Conservation (phyloP, 2,888 invertebrate genomes). For the Boloria euphrosyne region DNA sequence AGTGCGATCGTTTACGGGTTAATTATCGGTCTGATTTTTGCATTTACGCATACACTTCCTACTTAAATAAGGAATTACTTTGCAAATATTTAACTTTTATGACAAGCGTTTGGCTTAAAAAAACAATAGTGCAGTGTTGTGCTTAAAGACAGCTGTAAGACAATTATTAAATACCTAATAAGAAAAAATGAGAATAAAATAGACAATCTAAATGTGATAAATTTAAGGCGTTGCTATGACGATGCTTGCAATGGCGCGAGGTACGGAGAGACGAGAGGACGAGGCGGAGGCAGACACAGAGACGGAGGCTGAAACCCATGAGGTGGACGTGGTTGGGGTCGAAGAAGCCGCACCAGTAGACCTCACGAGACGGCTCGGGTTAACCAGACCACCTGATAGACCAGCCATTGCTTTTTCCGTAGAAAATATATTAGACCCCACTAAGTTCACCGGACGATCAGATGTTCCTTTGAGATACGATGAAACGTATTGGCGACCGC, state of each 20-base stretch:
- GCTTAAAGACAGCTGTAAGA: constrained; percentile 15
- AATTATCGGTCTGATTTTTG: constrained; percentile 2
- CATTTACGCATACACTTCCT: constrained; percentile 1
- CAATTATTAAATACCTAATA: constrained; percentile 3
- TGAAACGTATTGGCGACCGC: constrained; percentile 82
- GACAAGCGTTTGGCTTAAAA: constrained; percentile 10
- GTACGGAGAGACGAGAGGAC: constrained; percentile 67
- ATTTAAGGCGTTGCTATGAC: constrained; percentile 73
- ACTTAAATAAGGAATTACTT: constrained; percentile 5
- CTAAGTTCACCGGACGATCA: constrained; percentile 91
- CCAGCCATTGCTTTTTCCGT: constrained; percentile 90
- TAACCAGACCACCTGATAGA: constrained; percentile 82
- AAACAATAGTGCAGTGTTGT: constrained; percentile 35
- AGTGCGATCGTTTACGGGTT: constrained; percentile 47
- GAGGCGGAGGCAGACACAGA: constrained; percentile 67
- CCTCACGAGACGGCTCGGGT: constrained; percentile 76
- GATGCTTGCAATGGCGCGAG: constrained; percentile 80
- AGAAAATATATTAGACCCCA: constrained; percentile 94
- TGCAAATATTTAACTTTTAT: background rate
- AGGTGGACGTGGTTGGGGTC: constrained; percentile 76
- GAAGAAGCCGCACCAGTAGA: constrained; percentile 77
- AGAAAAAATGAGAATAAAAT: constrained; percentile 21
- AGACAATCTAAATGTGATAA: constrained; percentile 32
- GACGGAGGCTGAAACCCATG: constrained; percentile 65
- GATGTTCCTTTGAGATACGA: constrained; percentile 80